These are phyloP conservation scores for Micromussa lordhowensis DNA, from an alignment of 92 coral and sea anemone species.

Conservation along the genomic window DNA sequence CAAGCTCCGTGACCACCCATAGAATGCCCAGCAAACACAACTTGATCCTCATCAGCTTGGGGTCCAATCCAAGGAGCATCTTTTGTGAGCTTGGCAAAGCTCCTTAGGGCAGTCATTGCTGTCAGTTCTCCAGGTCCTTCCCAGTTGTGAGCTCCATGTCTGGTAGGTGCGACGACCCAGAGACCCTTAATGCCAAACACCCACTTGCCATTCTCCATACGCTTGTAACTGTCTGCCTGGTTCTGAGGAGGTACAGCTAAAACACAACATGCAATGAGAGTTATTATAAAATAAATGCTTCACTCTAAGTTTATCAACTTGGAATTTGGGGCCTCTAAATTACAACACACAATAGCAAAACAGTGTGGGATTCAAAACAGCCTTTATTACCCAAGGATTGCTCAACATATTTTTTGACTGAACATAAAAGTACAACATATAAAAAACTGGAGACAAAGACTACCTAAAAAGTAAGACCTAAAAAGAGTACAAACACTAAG, in stretches of 20 bases:
- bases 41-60: conserved; percentile 77
- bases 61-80: conserved; percentile 68
- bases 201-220: conserved; percentile 88
- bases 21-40: conserved; percentile 96
- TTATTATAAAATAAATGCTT: too few species aligned
- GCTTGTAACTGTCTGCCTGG: conserved; percentile 98
- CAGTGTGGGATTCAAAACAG: too few species aligned
- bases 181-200: conserved; percentile 95
- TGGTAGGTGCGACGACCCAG: conserved; percentile 95
- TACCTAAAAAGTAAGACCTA: too few species aligned
- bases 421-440: too few species aligned
- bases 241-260: conserved; percentile 94
- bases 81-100: conserved; percentile 76
- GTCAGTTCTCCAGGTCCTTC: conserved; percentile 99
- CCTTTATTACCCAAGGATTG: too few species aligned
- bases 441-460: too few species aligned
- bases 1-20: conserved; percentile 99
- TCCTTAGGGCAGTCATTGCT: conserved; percentile 85
- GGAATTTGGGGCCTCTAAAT: too few species aligned
- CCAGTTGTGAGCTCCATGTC: conserved; percentile 99
- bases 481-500: too few species aligned
- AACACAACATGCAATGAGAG: neutral
- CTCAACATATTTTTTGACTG: too few species aligned
- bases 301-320: neutral
- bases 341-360: too few species aligned